Percentiles rank a stretch among this genome's conserved stretches.
Conservation (phyloP, 1,140 invertebrate genomes). For the Brachionus calyciflorus region DNA sequence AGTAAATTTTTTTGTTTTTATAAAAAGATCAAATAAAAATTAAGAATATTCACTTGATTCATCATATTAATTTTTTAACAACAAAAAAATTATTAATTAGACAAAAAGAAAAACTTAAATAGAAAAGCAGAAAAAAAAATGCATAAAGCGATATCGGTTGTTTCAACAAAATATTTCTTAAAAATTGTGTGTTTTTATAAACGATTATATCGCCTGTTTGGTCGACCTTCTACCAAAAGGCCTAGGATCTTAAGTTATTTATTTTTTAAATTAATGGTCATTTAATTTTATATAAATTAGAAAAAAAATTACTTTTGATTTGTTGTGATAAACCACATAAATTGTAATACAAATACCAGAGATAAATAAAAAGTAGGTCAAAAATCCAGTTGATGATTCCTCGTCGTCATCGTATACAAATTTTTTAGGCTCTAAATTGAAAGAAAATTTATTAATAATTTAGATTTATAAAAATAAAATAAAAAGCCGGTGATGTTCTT, state of each 20-base stretch:
- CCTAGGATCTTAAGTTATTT: constrained; percentile 20
- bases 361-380: constrained; percentile 29
- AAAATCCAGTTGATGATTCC: constrained; percentile 27
- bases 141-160: too few relatives aligned
- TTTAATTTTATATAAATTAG: background rate
- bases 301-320: constrained; percentile 25
- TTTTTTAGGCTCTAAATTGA: background rate
- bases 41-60: too few relatives aligned
- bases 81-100: too few relatives aligned
- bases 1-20: too few relatives aligned
- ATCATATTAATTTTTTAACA: too few relatives aligned
- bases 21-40: too few relatives aligned
- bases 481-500: too few relatives aligned
- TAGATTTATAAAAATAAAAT: too few relatives aligned
- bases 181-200: too few relatives aligned
- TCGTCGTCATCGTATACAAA: constrained; percentile 15
- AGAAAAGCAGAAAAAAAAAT: too few relatives aligned
- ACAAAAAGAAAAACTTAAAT: too few relatives aligned
- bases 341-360: constrained; percentile 1
- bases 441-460: background rate
- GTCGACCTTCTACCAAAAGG: constrained; percentile 22
- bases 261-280: constrained; percentile 15
- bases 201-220: constrained; percentile 11
- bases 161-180: too few relatives aligned
- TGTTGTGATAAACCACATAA: constrained; percentile 21